Base-by-base conservation (phyloP, 2,888 invertebrate genomes). In the Brachylomia viminalis region DNA sequence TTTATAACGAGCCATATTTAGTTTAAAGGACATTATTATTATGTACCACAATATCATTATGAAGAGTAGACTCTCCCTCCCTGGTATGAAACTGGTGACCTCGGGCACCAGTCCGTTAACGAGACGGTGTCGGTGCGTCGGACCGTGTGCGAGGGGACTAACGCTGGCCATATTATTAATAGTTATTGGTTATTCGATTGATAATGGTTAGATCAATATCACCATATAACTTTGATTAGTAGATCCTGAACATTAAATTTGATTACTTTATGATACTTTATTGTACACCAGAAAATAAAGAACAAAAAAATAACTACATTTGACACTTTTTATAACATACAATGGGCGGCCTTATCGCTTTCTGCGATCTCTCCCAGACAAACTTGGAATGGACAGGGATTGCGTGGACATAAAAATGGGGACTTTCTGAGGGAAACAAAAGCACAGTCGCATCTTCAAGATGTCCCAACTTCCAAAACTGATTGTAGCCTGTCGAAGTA, bases 81-180 rank as follows among this genome's bases (percentile, higher is more conserved):
- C 30, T 61, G 58, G 59, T 77, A 72, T 80, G 71, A 83, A 77
- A 79, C 81, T 49, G 74, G 66, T 75, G 82, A 83, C 87, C 86
- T 86, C 82, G 72, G 23, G 38, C 72, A 81, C 27, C 59, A 65
- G 75, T 81, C 80, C 75, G 82, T 76, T 62, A 83, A 87, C 75
- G 80, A 83, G 82, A 79, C 65, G 70, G 78, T 75, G 71, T 79
- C 65, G 70, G 79, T 77, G 71, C 80, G 75, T 71, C 72, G 78
- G 67, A 66, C 80, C 79, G 77, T 84, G 49, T 62, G 13, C 68
- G 82, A 88, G 88, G 87, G 86, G 88, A 82, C 77, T 66, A 59
- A 79, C 72, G 47, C 67, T 65, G 71, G 64, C 59, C 69, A 58
- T 61, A 82, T 78, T 87, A 88, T 88, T 83, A 88, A 86, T 82